Evolutionary conservation across 2,797 vertebrate genomes (phyloP), one percentile per base, ranked within the genome.

Genomic region (Ciconia nigra): DNA sequence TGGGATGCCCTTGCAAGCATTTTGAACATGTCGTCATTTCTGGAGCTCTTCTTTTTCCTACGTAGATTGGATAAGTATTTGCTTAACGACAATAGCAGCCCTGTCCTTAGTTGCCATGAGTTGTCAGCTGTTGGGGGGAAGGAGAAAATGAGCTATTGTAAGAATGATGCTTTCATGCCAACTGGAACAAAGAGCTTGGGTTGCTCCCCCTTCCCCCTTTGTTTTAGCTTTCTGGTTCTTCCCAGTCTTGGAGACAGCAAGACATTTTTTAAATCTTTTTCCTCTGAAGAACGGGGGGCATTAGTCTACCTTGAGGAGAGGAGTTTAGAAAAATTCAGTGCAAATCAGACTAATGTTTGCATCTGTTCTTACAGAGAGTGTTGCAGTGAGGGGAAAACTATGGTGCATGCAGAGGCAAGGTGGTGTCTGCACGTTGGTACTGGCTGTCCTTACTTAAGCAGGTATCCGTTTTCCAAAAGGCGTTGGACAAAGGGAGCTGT

Each of bases 81-180:
- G 95, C 89, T 79, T 97, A 97, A 97, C 0, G 93, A 97, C 96
- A 97, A 97, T 97, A 96, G 96, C 96, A 97, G 91, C 77, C 82
- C 94, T 97, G 96, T 97, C 96, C 96, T 96, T 95, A 96, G 85
- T 81, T 97, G 96, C 95, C 96, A 94, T 95, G 95, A 90, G 91
- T 55, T 96, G 93, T 96, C 96, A 96, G 96, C 96, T 97, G 96
- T 96, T 96, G 93, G 91, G 93, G 95, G 85, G 85, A 95, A 95
- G 89, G 89, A 96, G 83, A 95, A 95, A 96, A 97, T 94, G 72
- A 92, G 85, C 91, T 96, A 94, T 96, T 96, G 96, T 96, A 95
- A 96, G 96, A 97, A 97, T 82, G 83, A 93, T 91, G 76, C 58
- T 94, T 93, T 93, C 54, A 90, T 90, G 95, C 96, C 96, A 95